Evolutionary conservation across 2,888 invertebrate species (phyloP), one percentile per base, ranked within the genome.

Genomic region (Diogma glabrata): DNA sequence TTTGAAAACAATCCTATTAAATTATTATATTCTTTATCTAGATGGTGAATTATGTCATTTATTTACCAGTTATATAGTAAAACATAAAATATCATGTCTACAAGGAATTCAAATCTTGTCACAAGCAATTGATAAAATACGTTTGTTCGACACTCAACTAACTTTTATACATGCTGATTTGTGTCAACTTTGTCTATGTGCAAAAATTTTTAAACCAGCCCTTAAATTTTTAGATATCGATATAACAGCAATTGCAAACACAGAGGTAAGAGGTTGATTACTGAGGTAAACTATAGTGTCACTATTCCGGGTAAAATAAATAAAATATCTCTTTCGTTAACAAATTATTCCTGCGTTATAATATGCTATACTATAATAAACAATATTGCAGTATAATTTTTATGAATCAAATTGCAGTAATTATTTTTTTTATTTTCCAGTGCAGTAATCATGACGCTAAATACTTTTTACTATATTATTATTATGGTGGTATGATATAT

Each of bases 401-500:
- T n/a, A n/a, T n/a, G n/a, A n/a, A n/a, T n/a, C n/a, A n/a, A n/a
- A n/a, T n/a, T n/a, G n/a, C n/a, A n/a, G n/a, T n/a, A n/a, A n/a
- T n/a, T n/a, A n/a, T n/a, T 50, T 49, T 52, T 40, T 51, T 46
- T 20, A 40, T 38, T 22, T 50, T 54, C 66, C 79, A 74, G 87
- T 87, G 62, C 82, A 83, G 57, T 78, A 82, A 64, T 86, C 63
- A 66, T 53, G 70, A 70, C 60, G 63, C 71, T 49, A 70, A 70
- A 62, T 86, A 91, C 68, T 94, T 94, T 66, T 76, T 97, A 49
- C 76, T 92, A 0, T 96, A 93, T 68, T 96, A 91, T 67, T 96
- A 96, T 69, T 97, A 97, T 66, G 95, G 95, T 52, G 96, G 96
- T 49, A 93, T 96, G 91, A 91, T 96, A 59, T 96, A 94, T 69